Base-by-base conservation (phyloP, 2,113 vertebrate genomes). In the Bostrychus sinensis region DNA sequence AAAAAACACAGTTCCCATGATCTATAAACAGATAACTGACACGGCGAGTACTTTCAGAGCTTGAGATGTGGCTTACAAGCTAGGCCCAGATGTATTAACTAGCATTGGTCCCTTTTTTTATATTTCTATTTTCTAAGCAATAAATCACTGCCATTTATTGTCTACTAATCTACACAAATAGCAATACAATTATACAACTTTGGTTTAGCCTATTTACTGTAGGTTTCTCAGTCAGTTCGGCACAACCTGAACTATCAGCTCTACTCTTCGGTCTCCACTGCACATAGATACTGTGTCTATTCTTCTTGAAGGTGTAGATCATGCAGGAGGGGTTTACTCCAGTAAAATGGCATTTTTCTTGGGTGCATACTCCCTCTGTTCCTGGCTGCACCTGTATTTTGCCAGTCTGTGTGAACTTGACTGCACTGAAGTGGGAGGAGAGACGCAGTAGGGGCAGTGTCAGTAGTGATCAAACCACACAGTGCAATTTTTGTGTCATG, bases 351-450 rank as follows among this genome's bases (percentile, higher is more conserved):
- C 59, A 38, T 83, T 83, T 74, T 84, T 69, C 63, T 64, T 10
- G 26, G 48, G 70, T 65, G 78, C 26, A 51, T 16, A 23, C 54
- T 2, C 17, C 32, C 20, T 80, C 65, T 73, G 75, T 79, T 78
- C 71, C 56, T 41, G 45, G 32, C 62, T 41, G 58, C 56, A 80
- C 74, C 80, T 82, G 73, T 70, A 75, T 81, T 86, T 81, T 85
- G 37, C 48, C 48, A 85, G 78, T 83, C 77, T 84, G 48, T 84
- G 75, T 87, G 83, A 86, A 81, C 75, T 53, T 63, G 69, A 83
- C 73, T 83, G 80, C 48, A 76, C 72, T 76, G 70, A 72, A 75
- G 76, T 56, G 66, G 80, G 72, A 70, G 72, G 71, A 62, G 75
- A 74, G 66, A 38, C n/a, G 17, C 56, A 72, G 58, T 57, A 43